A percentile compares a stretch with the other conserved stretches of the same genome.
Evolutionary conservation across 2,113 vertebrate genomes (phyloP).

Genomic region (Oryzias woworae): DNA sequence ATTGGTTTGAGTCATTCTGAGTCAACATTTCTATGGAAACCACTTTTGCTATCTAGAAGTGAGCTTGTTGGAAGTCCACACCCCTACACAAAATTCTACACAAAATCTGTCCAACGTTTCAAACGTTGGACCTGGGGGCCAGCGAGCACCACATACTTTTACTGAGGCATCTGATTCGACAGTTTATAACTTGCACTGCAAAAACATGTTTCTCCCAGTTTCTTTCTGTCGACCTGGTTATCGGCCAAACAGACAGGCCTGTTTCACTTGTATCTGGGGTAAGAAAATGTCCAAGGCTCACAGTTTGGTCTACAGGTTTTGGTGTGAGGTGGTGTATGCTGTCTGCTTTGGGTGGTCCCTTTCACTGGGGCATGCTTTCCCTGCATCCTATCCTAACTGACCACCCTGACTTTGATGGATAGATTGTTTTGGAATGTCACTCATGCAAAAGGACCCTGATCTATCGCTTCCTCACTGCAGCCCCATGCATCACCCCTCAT

Average conservation of each 20-base stretch:
- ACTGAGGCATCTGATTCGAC: too few relatives aligned
- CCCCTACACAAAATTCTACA: too few relatives aligned
- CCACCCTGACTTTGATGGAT: slow-evolving; percentile 72
- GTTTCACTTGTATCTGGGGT: slow-evolving; percentile 63
- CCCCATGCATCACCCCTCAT: slow-evolving; percentile 49
- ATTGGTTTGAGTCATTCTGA: too few relatives aligned
- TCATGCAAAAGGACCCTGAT: slow-evolving; percentile 67
- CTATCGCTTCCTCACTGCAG: slow-evolving; percentile 40
- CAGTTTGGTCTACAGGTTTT: slow-evolving; percentile 63
- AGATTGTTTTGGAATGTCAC: slow-evolving; percentile 66
- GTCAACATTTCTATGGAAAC: too few relatives aligned
- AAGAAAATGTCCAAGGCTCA: slow-evolving; percentile 56
- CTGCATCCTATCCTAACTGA: slow-evolving; percentile 58
- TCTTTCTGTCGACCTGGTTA: slow-evolving; percentile 27
- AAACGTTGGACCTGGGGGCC: too few relatives aligned
- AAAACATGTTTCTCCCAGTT: slow-evolving; percentile 11
- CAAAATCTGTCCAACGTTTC: too few relatives aligned
- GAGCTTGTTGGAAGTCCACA: too few relatives aligned
- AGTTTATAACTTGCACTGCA: too few relatives aligned
- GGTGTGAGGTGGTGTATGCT: slow-evolving; percentile 38
- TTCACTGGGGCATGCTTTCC: slow-evolving; percentile 41
- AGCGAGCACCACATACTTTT: too few relatives aligned
- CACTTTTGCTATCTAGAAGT: too few relatives aligned
- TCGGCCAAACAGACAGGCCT: slow-evolving; percentile 20
- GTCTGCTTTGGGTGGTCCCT: slow-evolving; percentile 76